These are phyloP conservation scores for Ectemnius continuus DNA, from an alignment of 2,888 invertebrate species.

Conservation along the genomic window DNA sequence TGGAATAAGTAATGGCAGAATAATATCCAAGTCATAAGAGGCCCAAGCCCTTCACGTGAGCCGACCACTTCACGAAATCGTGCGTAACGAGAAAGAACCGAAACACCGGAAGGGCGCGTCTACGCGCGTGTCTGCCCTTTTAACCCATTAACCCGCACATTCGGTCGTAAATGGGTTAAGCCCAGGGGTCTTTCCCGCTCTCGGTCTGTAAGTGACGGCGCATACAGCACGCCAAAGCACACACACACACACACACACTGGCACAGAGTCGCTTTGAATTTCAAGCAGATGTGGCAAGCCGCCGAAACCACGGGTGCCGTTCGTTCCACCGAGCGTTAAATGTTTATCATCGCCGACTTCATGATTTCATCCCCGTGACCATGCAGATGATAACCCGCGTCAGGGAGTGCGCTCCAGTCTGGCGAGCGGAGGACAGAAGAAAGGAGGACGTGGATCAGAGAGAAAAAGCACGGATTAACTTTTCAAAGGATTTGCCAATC, in stretches of 20 bases:
- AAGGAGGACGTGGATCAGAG: too few species aligned
- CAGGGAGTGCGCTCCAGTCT: slow-evolving; percentile 21
- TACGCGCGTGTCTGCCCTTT: slow-evolving; percentile 53
- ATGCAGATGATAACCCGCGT: slow-evolving; percentile 19
- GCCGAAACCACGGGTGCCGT: slow-evolving; percentile 26
- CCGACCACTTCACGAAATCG: not conserved
- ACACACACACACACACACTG: slow-evolving; percentile 19
- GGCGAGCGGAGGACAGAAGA: not conserved
- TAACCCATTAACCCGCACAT: slow-evolving; percentile 62
- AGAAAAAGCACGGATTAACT: slow-evolving; percentile 17
- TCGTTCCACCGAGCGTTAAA: slow-evolving; percentile 34
- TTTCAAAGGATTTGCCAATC: not conserved
- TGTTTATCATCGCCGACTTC: slow-evolving; percentile 45
- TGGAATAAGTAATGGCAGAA: too few species aligned
- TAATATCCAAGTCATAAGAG: too few species aligned
- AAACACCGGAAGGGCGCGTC: slow-evolving; percentile 45
- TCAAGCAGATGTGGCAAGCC: slow-evolving; percentile 55
- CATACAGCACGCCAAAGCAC: not conserved
- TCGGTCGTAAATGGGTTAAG: slow-evolving; percentile 57
- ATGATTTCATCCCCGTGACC: slow-evolving; percentile 31
- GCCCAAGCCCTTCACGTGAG: too few species aligned
- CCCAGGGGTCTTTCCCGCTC: slow-evolving; percentile 53
- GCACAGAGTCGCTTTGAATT: slow-evolving; percentile 51
- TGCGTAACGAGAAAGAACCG: slow-evolving; percentile 23
- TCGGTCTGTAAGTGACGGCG: not conserved